A percentile compares a stretch with the other conserved stretches of the same genome.
Conservation (phyloP, 2,888 invertebrate genomes). For the Blera fallax region DNA sequence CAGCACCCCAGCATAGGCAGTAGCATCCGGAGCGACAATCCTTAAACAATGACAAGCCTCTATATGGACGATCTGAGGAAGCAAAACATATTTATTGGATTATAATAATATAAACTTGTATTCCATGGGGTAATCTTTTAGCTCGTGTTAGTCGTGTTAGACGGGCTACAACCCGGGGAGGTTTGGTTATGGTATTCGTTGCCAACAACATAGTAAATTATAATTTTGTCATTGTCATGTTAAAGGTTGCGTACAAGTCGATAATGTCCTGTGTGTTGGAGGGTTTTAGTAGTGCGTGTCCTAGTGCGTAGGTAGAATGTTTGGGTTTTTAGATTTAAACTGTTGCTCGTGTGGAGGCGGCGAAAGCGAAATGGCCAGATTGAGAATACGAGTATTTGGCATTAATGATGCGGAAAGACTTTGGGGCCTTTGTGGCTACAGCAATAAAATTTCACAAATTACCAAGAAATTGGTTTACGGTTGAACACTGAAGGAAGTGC, state of each 20-base stretch:
- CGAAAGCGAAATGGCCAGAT: conserved; percentile 25
- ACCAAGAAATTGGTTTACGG: background rate
- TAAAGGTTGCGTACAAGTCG: conserved; percentile 58
- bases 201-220: conserved; percentile 57
- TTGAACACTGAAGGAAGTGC: background rate
- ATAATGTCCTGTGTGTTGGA: conserved; percentile 58
- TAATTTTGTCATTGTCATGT: conserved; percentile 63
- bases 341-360: conserved; percentile 48
- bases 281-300: conserved; percentile 25
- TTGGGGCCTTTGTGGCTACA: conserved; percentile 6
- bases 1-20: background rate
- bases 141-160: conserved; percentile 43
- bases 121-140: conserved; percentile 63
- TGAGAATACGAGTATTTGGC: conserved; percentile 5
- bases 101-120: conserved; percentile 70
- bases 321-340: conserved; percentile 27
- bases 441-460: conserved; percentile 38
- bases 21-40: conserved; percentile 53
- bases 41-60: conserved; percentile 28
- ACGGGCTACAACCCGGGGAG: background rate
- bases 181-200: background rate
- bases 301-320: conserved; percentile 15
- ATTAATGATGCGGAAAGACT: conserved; percentile 40
- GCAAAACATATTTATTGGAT: conserved; percentile 69
- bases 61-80: conserved; percentile 2